Evolutionary conservation across 2,888 invertebrate genomes (phyloP).

Genomic region (Catotricha subobsoleta): DNA sequence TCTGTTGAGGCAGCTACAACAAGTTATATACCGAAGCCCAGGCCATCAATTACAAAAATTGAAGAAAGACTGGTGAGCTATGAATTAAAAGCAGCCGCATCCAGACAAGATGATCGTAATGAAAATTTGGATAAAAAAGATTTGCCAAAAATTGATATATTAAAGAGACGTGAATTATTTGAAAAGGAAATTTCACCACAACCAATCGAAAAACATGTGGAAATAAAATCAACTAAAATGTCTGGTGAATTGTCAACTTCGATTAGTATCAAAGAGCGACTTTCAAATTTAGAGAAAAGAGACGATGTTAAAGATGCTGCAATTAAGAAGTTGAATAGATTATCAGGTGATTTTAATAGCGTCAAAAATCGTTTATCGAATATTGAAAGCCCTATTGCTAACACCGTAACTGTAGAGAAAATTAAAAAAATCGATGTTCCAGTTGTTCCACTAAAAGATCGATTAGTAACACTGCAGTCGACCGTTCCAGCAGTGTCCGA

Average conservation of each 20-base stretch:
- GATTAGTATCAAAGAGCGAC: conserved; percentile 53
- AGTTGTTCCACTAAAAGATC: conserved; percentile 22
- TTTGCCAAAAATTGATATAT: conserved; percentile 63
- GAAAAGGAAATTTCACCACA: conserved; percentile 38
- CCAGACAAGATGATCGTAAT: conserved; percentile 21
- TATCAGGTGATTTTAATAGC: conserved; percentile 43
- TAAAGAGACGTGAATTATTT: conserved; percentile 66
- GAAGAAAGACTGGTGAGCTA: conserved; percentile 44
- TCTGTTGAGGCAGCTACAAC: neutral
- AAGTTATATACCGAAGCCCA: conserved; percentile 14
- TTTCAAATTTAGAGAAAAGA: conserved; percentile 44
- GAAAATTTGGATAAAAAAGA: conserved; percentile 27
- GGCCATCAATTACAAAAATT: conserved; percentile 35
- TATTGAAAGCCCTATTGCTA: conserved; percentile 35
- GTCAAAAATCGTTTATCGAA: conserved; percentile 44
- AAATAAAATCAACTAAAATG: conserved; percentile 25
- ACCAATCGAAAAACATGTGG: conserved; percentile 12
- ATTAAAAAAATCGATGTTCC: conserved; percentile 18
- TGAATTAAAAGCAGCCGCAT: conserved; percentile 26
- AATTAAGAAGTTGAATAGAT: conserved; percentile 32
- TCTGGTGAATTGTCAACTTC: conserved; percentile 42
- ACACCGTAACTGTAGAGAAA: conserved; percentile 17
- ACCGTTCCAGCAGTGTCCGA: conserved; percentile 11
- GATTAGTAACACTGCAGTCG: conserved; percentile 26
- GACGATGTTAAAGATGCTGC: conserved; percentile 32